Base-by-base conservation (phyloP, 2,888 invertebrate species). In the Nipponacmea schrenckii region DNA sequence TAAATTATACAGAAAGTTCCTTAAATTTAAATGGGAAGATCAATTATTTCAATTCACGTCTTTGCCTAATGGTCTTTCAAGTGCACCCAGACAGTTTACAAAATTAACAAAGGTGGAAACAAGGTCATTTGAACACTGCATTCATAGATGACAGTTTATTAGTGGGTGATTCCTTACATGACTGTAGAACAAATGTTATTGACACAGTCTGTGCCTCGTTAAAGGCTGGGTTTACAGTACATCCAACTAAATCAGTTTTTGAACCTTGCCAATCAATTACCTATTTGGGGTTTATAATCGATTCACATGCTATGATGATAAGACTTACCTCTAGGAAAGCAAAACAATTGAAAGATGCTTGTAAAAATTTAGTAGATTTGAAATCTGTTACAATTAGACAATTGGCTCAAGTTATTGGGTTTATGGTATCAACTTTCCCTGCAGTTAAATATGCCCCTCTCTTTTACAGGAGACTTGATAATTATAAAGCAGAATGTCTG, bases 311-410 rank as follows among this genome's bases (percentile, higher is more conserved):
- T 27, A 56, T 73, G 74, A 50, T 44, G 24, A 72, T 79, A 72
- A 76, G 66, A 74, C 64, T 79, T 77, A 68, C 26, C 67, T 0
- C 76, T 74, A 68, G 74, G 77, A 72, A n/a, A n/a, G n/a, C n/a
- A n/a, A n/a, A n/a, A n/a, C n/a, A n/a, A n/a, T n/a, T n/a, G n/a
- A n/a, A n/a, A n/a, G n/a, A n/a, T n/a, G 45, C 39, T 12, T 66
- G 66, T 17, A 17, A 14, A 17, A 10, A 27, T n/a, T 5, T 66
- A 46, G 48, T 24, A 44, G 26, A 24, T 5, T 24, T 24, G n/a
- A 66, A 24, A 17, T 17, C 4, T 20, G 46, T 39, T 48, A 44
- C 48, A 4, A 66, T 45, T 24, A 66, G 46, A 46, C 46, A 66
- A 46, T 12, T 66, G 10, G 66, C 66, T 12, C 46, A 66, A 39